These are phyloP conservation scores for Grapholita molesta DNA, from an alignment of 1,140 invertebrate species.

Conservation along the genomic window DNA sequence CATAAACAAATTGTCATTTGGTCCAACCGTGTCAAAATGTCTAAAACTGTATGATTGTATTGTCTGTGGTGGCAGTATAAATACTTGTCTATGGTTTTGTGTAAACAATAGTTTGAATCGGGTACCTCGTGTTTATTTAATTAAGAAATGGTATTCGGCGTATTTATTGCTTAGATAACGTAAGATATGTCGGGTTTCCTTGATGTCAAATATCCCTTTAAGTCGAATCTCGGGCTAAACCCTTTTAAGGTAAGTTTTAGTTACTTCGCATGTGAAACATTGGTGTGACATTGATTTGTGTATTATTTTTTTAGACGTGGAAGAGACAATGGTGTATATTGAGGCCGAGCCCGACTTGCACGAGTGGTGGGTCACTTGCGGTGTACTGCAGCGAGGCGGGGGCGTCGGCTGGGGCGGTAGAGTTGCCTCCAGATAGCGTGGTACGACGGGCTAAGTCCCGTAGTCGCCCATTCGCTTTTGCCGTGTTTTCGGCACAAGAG, in stretches of 20 bases:
- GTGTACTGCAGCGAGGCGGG: conserved; percentile 68
- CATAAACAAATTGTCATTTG: too few relatives aligned
- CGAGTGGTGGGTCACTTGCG: conserved; percentile 54
- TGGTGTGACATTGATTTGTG: conserved; percentile 40
- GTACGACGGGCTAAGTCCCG: conserved; percentile 64
- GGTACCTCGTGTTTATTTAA: conserved; percentile 34
- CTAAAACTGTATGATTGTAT: background rate
- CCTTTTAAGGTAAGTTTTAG: conserved; percentile 64
- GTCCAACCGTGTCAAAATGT: too few relatives aligned
- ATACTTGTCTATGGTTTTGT: conserved; percentile 22
- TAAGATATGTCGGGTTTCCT: conserved; percentile 65
- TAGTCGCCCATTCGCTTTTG: conserved; percentile 60
- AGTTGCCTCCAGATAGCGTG: conserved; percentile 51
- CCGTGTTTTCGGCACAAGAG: conserved; percentile 56
- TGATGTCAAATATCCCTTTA: conserved; percentile 70
- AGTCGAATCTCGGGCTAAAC: conserved; percentile 61
- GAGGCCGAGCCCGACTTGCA: conserved; percentile 53
- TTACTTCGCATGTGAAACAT: conserved; percentile 22
- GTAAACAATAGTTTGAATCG: conserved; percentile 22
- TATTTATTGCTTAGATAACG: background rate
- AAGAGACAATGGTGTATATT: conserved; percentile 72
- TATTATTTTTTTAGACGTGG: conserved; percentile 61
- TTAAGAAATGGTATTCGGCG: conserved; percentile 13
- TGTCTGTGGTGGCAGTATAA: background rate
- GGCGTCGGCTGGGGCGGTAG: conserved; percentile 56